Percentiles rank a stretch among this genome's conserved stretches.
phyloP scores from a whole-genome alignment of 2,888 invertebrate species.

The Meganola albula region DNA sequence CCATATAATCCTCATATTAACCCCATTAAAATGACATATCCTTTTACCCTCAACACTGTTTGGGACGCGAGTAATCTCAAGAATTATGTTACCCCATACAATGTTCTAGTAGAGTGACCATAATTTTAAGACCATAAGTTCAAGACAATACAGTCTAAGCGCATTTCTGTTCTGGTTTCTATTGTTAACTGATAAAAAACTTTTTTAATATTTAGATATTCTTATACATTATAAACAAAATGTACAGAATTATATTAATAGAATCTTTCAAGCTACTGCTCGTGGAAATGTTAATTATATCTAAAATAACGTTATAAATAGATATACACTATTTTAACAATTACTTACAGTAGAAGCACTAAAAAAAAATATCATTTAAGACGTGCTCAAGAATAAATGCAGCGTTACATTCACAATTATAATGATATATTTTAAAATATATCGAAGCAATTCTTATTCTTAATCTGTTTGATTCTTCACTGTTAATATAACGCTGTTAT shows the following conservation, averaged over 20 bases:
- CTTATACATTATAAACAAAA: constrained; percentile 14
- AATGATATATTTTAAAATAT: too few species aligned
- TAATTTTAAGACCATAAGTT: constrained; percentile 11
- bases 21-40: too few species aligned
- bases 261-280: constrained; percentile 15
- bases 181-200: constrained; percentile 14
- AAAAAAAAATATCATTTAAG: too few species aligned
- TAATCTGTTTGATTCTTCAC: constrained; percentile 14
- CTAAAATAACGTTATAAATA: constrained; percentile 14
- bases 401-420: too few species aligned
- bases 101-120: too few species aligned
- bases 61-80: too few species aligned
- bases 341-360: constrained; percentile 16
- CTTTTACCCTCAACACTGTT: too few species aligned
- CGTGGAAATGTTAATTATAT: constrained; percentile 15
- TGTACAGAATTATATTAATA: constrained; percentile 14
- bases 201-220: constrained; percentile 14
- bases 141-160: constrained; percentile 10
- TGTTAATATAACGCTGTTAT: constrained; percentile 16
- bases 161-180: constrained; percentile 16
- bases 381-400: too few species aligned
- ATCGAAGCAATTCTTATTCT: constrained; percentile 15
- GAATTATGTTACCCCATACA: too few species aligned
- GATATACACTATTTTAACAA: constrained; percentile 15
- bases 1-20: too few species aligned